Base-by-base conservation (phyloP, 2,113 vertebrate genomes). In the Gallinago paraguaiae region DNA sequence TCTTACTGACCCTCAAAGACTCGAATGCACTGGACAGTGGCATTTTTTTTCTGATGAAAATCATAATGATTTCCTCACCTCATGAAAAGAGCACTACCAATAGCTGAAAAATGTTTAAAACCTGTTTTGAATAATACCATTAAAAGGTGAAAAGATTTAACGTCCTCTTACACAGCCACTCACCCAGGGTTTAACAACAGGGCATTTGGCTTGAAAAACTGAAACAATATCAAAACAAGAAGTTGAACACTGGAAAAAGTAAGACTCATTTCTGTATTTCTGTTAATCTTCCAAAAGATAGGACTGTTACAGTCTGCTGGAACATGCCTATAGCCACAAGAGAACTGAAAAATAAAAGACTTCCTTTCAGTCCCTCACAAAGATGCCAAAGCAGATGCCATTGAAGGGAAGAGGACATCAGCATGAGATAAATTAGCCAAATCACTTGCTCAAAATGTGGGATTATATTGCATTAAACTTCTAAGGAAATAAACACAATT, bases 61-160 rank as follows among this genome's bases (percentile, higher is more conserved):
- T 50, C 59, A 50, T 10, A 28, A 1, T 11, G 30, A 33, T 24
- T 56, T 87, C 59, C 67, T 89, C 72, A 37, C 71, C 53, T n/a
- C 17, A 43, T 37, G 51, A 84, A 86, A 91, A 75, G 75, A 79
- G 39, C 35, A 28, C 60, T 68, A 45, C 46, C 37, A 75, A 59
- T 12, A 90, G 65, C 12, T 77, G 31, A 45, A 25, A 91, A 91
- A 76, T 50, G 24, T 82, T 93, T 94, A 46, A 94, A 94, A 92
- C 24, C 63, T 82, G 53, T 89, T 94, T 86, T 82, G 94, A 95
- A 88, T 91, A 90, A 86, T 86, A 59, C 71, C 61, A 70, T 80
- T 90, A 60, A 69, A 72, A 89, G 17, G 69, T 43, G 35, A 63
- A 76, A 89, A 74, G 82, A 82, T 94, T 94, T 91, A 65, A 72